A percentile compares a stretch with the other conserved stretches of the same genome.
phyloP scores from a whole-genome alignment of 2,888 invertebrate genomes.

The Salticus scenicus region DNA sequence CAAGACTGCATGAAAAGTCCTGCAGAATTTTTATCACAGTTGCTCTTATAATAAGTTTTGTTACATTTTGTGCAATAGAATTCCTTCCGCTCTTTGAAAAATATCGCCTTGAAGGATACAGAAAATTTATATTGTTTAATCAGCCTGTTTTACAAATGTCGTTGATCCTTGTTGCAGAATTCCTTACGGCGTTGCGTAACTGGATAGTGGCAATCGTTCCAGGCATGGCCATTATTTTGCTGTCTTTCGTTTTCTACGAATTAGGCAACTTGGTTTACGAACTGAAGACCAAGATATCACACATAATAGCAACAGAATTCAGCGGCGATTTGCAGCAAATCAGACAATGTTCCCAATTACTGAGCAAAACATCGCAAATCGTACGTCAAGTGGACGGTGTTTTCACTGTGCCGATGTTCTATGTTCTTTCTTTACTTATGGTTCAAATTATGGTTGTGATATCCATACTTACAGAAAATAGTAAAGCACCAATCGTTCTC shows the following conservation, averaged over 20 bases:
- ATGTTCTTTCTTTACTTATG: neutral
- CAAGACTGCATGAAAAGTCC: too few species aligned
- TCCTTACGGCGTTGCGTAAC: neutral
- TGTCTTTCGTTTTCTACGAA: neutral
- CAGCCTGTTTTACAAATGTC: neutral
- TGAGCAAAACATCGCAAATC: neutral
- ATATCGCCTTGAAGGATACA: too few species aligned
- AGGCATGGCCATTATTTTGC: neutral
- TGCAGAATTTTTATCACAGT: too few species aligned
- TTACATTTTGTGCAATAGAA: neutral
- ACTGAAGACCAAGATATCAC: neutral
- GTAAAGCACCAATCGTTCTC: neutral
- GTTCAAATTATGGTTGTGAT: conserved; percentile 20
- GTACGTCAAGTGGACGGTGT: neutral
- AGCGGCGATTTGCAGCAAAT: neutral
- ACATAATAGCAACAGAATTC: too few species aligned
- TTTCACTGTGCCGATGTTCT: conserved; percentile 11
- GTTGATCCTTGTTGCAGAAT: neutral
- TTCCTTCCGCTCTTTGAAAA: neutral
- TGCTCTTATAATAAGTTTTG: too few species aligned
- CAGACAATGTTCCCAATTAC: neutral
- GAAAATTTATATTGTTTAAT: neutral
- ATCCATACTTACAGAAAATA: neutral
- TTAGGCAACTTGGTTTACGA: neutral
- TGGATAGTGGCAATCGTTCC: neutral